Evolutionary conservation across 2,113 vertebrate genomes (phyloP), one percentile per base, ranked within the genome.

Genomic region (Benitochromis conjunctus): DNA sequence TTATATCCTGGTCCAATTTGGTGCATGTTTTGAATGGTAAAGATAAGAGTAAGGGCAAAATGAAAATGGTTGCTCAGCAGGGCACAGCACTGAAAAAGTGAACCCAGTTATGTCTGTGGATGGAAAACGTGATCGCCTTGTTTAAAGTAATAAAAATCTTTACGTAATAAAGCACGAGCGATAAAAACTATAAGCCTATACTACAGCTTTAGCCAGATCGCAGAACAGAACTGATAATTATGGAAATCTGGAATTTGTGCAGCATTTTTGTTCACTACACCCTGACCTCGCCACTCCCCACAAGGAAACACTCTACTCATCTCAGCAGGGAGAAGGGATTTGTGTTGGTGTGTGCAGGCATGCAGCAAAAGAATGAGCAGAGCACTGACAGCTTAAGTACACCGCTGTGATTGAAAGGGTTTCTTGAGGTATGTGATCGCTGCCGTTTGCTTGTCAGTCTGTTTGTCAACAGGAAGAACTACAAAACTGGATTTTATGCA

Each of bases 331-430:
- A 84, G 56, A 38, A 55, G 64, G 71, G 77, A 79, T 48, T 80
- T 55, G 58, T 66, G 74, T 76, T 84, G 51, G 55, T 84, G 82
- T 71, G 80, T 86, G 85, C 85, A 86, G 80, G 80, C 74, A 79
- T 80, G 77, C 86, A 84, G 86, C 56, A 55, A 76, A 83, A 81
- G 82, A 84, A 88, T 62, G 78, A 84, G 77, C 66, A 36, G 26
- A 84, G 81, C 77, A 31, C 77, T 62, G 77, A 81, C 46, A 69
- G 55, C 82, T 88, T 76, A 84, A 84, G 55, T 74, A 80, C 86
- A 53, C 54, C 3, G 13, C 64, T 80, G 55, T 84, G 86, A 88
- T 84, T 81, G 64, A 84, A 88, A 81, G 56, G 64, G 77, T 55
- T 43, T 69, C 71, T 53, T 76, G 46, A 76, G 46, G 71, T 76